Evolutionary conservation across 2,113 vertebrate species (phyloP).

Genomic region (Cebidichthys violaceus): DNA sequence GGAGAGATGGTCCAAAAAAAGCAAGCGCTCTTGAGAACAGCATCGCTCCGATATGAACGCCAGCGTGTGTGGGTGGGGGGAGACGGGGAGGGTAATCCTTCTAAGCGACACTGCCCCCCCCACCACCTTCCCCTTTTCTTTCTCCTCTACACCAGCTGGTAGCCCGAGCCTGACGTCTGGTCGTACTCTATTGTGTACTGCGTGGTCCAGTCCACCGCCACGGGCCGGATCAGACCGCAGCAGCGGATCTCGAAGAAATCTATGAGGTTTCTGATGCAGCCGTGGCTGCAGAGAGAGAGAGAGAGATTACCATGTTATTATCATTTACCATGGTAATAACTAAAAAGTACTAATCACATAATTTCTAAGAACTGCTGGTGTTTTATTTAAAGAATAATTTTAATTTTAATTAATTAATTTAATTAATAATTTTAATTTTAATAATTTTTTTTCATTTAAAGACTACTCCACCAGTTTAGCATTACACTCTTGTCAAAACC

Average conservation of each 20-base stretch:
- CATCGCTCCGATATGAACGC: slow-evolving; percentile 77
- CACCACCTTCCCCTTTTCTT: not conserved
- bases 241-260: slow-evolving; percentile 99
- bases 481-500: not conserved
- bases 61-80: not conserved
- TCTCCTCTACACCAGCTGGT: slow-evolving; percentile 94
- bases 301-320: not conserved
- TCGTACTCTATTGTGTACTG: slow-evolving; percentile 99
- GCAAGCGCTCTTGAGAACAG: slow-evolving; percentile 84
- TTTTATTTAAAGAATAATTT: too few species aligned
- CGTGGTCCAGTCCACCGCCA: slow-evolving; percentile 96
- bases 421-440: too few species aligned
- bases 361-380: not conserved
- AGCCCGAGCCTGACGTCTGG: slow-evolving; percentile 97
- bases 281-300: slow-evolving; percentile 85
- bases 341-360: not conserved
- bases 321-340: not conserved
- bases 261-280: slow-evolving; percentile 96
- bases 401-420: too few species aligned
- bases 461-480: not conserved
- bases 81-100: not conserved
- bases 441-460: too few species aligned
- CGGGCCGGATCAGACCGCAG: slow-evolving; percentile 96
- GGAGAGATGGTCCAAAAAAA: slow-evolving; percentile 85
- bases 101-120: slow-evolving; percentile 26